Evolutionary conservation across 2,113 vertebrate genomes (phyloP).

Genomic region (Seriola quinqueradiata): DNA sequence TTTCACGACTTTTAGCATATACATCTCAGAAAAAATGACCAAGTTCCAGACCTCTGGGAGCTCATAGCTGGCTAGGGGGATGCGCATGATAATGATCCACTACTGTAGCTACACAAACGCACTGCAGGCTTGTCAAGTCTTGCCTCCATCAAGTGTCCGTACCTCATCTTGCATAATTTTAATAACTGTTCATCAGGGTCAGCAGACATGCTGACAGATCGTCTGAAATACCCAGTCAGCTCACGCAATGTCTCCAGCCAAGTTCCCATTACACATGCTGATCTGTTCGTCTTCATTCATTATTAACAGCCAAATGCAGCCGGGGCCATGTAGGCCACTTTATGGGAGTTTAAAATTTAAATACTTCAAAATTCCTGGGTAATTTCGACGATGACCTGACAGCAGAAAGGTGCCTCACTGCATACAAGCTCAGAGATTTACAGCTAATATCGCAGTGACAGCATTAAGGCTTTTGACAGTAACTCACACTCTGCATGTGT

Average conservation of each 20-base stretch:
- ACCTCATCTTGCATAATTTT: constrained; percentile 48
- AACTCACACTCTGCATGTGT: constrained; percentile 9
- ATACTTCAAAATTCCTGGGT: constrained; percentile 79
- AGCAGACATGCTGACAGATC: constrained; percentile 57
- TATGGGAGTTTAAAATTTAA: constrained; percentile 85
- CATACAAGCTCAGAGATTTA: constrained; percentile 47
- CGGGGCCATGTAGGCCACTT: constrained; percentile 81
- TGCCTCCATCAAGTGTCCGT: constrained; percentile 34
- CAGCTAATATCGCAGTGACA: constrained; percentile 17
- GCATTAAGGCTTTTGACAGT: neutral
- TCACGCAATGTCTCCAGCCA: constrained; percentile 67
- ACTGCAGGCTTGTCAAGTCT: constrained; percentile 39
- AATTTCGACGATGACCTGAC: constrained; percentile 78
- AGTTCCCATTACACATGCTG: constrained; percentile 80
- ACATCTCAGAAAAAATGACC: too few species aligned
- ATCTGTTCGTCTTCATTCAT: constrained; percentile 83
- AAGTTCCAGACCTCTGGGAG: too few species aligned
- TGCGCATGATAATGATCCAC: neutral
- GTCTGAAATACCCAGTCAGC: constrained; percentile 63
- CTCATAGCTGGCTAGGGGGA: too few species aligned
- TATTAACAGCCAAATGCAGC: constrained; percentile 79
- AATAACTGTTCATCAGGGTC: constrained; percentile 53
- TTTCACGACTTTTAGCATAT: too few species aligned
- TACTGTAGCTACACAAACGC: constrained; percentile 26
- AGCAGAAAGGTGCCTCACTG: constrained; percentile 54